Percentiles rank a stretch among this genome's conserved stretches.
These are phyloP conservation scores for Melanargia galathea DNA, from an alignment of 2,888 invertebrate species.

Conservation along the genomic window DNA sequence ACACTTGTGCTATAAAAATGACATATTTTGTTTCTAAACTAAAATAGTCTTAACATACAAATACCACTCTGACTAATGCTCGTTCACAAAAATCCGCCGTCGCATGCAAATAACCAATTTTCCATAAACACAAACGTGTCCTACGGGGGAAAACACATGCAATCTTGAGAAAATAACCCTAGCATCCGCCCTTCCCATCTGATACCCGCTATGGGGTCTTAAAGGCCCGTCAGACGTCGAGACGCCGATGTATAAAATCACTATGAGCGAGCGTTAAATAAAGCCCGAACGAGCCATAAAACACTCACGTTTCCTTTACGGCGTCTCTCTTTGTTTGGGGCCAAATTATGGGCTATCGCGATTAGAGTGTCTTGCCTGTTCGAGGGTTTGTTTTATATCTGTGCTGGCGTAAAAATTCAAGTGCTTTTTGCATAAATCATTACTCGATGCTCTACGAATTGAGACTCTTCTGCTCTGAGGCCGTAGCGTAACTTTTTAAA, in stretches of 20 bases:
- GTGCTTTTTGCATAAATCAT: constrained; percentile 7
- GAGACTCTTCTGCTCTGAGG: too few relatives aligned
- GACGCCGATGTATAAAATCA: constrained; percentile 74
- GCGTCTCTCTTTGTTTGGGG: constrained; percentile 67
- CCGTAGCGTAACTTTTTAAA: too few relatives aligned
- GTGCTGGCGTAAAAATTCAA: neutral
- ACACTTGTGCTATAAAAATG: neutral
- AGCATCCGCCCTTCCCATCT: constrained; percentile 43
- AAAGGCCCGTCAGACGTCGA: constrained; percentile 55
- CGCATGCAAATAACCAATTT: constrained; percentile 42
- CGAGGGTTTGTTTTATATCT: constrained; percentile 13
- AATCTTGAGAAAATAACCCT: constrained; percentile 45
- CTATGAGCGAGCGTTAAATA: constrained; percentile 73
- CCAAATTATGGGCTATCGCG: constrained; percentile 56
- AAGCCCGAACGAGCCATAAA: constrained; percentile 70
- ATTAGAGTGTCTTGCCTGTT: constrained; percentile 41
- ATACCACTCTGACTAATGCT: neutral
- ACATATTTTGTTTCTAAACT: neutral
- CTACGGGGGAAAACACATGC: constrained; percentile 41
- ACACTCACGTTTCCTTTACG: constrained; percentile 59
- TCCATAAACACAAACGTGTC: constrained; percentile 42
- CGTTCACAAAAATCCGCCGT: constrained; percentile 17
- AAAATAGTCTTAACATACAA: constrained; percentile 3
- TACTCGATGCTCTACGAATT: too few relatives aligned
- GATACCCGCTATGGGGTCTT: constrained; percentile 46